These are phyloP conservation scores for Cosmopolites sordidus DNA, from an alignment of 2,888 invertebrate genomes.

Conservation along the genomic window DNA sequence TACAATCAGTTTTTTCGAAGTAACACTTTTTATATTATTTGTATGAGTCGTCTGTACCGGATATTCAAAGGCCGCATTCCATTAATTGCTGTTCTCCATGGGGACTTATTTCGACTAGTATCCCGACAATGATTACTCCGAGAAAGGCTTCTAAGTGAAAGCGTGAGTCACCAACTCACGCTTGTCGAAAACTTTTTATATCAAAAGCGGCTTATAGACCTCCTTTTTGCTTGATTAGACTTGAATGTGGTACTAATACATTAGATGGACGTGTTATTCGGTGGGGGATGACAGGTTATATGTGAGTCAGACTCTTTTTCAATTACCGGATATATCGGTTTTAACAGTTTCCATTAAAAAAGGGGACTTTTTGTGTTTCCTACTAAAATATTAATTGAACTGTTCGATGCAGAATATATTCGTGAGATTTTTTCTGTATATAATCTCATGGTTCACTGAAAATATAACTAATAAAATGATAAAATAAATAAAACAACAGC, in stretches of 20 bases:
- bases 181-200: not conserved
- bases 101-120: not conserved
- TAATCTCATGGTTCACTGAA: too few species aligned
- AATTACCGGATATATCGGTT: too few species aligned
- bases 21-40: not conserved
- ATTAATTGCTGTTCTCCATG: not conserved
- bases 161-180: not conserved
- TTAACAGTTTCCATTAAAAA: too few species aligned
- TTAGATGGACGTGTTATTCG: not conserved
- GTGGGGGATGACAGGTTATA: not conserved
- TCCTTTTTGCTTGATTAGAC: constrained; percentile 5
- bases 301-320: not conserved
- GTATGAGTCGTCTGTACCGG: not conserved
- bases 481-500: too few species aligned
- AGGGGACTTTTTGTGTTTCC: too few species aligned
- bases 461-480: too few species aligned
- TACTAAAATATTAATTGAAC: too few species aligned
- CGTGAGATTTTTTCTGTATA: too few species aligned
- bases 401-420: too few species aligned
- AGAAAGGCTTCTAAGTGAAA: not conserved
- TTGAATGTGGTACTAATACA: constrained; percentile 2
- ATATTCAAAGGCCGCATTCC: not conserved
- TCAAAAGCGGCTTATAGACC: constrained; percentile 9
- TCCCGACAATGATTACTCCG: not conserved
- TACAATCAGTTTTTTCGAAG: too few species aligned